Evolutionary conservation across 2,888 invertebrate genomes (phyloP).

Genomic region (Tigriopus californicus): DNA sequence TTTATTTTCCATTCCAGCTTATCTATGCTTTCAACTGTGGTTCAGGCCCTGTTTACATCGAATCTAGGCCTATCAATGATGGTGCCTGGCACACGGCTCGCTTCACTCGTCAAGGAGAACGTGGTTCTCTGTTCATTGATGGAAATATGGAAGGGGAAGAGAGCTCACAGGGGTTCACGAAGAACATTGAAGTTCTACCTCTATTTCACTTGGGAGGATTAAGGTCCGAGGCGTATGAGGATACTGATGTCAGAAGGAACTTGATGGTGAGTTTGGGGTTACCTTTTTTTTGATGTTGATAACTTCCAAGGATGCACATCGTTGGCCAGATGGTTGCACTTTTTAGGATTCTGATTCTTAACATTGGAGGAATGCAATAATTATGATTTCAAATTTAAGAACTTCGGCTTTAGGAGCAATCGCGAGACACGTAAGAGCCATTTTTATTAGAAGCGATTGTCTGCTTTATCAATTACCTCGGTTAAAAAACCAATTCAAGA

Average conservation of each 20-base stretch:
- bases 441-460: too few relatives aligned
- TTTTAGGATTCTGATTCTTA: too few relatives aligned
- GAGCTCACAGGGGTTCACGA: not conserved
- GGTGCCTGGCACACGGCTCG: constrained; percentile 57
- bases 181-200: constrained; percentile 7
- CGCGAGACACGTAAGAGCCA: too few relatives aligned
- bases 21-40: constrained; percentile 53
- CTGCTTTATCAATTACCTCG: too few relatives aligned
- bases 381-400: too few relatives aligned
- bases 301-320: too few relatives aligned
- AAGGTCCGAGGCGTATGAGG: not conserved
- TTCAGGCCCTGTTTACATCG: constrained; percentile 38
- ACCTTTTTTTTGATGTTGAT: too few relatives aligned
- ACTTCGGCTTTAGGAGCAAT: too few relatives aligned
- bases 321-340: too few relatives aligned
- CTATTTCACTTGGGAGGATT: constrained; percentile 7
- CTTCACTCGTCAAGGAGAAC: constrained; percentile 27
- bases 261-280: not conserved
- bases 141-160: constrained; percentile 12
- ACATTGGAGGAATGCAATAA: too few relatives aligned
- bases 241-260: not conserved
- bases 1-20: constrained; percentile 30
- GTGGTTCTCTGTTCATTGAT: constrained; percentile 17
- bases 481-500: too few relatives aligned
- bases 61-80: constrained; percentile 45